Evolutionary conservation across 2,113 vertebrate genomes (phyloP).

Genomic region (Stercorarius parasiticus): DNA sequence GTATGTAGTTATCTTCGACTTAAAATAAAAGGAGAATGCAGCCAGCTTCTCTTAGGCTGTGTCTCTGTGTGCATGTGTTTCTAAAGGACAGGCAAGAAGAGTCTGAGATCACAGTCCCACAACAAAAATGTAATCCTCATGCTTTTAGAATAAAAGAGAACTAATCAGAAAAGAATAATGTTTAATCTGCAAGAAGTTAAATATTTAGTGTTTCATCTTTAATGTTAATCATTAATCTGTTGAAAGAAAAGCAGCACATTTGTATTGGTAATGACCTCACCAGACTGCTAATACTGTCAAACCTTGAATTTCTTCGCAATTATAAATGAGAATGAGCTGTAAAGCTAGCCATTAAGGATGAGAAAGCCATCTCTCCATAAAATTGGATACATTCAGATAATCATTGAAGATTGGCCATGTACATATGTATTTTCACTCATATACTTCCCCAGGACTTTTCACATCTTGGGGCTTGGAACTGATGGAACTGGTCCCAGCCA

Average conservation of each 20-base stretch:
- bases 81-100: not conserved
- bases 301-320: not conserved
- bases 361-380: not conserved
- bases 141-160: not conserved
- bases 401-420: not conserved
- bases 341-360: not conserved
- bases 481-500: conserved; percentile 75
- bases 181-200: not conserved
- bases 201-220: not conserved
- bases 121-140: not conserved
- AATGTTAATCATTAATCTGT: not conserved
- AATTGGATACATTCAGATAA: not conserved
- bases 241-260: not conserved
- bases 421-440: not conserved
- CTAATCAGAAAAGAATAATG: not conserved
- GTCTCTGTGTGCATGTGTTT: not conserved
- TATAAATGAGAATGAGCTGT: not conserved
- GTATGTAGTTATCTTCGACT: not conserved
- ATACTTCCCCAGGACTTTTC: not conserved
- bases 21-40: conserved; percentile 43
- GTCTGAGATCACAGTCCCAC: not conserved
- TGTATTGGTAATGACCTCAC: not conserved
- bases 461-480: conserved; percentile 42
- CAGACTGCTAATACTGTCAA: not conserved
- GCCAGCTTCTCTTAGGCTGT: not conserved